These are phyloP conservation scores for Synaphobranchus kaupii DNA, from an alignment of 2,797 vertebrate species.

Conservation along the genomic window DNA sequence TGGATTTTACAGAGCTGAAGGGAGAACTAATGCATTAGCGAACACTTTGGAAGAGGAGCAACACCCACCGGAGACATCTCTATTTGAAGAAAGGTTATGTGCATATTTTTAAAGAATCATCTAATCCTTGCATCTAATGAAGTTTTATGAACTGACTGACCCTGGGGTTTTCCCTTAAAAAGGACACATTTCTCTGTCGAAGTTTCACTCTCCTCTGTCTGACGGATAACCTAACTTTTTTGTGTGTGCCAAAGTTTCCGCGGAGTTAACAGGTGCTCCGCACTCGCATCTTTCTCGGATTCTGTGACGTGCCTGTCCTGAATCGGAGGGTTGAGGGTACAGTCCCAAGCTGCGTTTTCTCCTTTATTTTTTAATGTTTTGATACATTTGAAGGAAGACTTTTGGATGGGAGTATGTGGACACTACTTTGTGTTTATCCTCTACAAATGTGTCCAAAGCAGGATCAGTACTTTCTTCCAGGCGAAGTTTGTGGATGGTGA, in stretches of 20 bases:
- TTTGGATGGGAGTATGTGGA: constrained; percentile 91
- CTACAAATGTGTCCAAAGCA: constrained; percentile 82
- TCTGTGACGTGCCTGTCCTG: background rate
- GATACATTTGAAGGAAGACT: constrained; percentile 56
- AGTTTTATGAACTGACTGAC: background rate
- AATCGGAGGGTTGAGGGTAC: background rate
- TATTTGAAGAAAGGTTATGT: background rate
- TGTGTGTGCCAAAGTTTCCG: constrained; percentile 47
- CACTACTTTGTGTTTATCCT: constrained; percentile 79
- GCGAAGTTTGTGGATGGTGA: constrained; percentile 79
- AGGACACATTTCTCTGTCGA: background rate
- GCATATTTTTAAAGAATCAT: background rate
- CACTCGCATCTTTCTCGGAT: constrained; percentile 44
- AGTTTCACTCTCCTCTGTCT: background rate
- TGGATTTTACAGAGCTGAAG: background rate
- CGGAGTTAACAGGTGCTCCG: constrained; percentile 71
- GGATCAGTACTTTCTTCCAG: constrained; percentile 78
- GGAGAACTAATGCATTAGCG: constrained; percentile 5
- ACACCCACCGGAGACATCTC: constrained; percentile 7
- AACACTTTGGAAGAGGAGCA: constrained; percentile 10
- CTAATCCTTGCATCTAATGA: constrained; percentile 6
- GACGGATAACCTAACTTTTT: constrained; percentile 29
- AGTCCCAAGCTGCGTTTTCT: background rate
- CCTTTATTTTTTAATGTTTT: background rate
- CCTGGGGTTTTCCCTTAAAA: background rate